Evolutionary conservation across 2,888 invertebrate species (phyloP).

Genomic region (Tenthredo distinguenda): DNA sequence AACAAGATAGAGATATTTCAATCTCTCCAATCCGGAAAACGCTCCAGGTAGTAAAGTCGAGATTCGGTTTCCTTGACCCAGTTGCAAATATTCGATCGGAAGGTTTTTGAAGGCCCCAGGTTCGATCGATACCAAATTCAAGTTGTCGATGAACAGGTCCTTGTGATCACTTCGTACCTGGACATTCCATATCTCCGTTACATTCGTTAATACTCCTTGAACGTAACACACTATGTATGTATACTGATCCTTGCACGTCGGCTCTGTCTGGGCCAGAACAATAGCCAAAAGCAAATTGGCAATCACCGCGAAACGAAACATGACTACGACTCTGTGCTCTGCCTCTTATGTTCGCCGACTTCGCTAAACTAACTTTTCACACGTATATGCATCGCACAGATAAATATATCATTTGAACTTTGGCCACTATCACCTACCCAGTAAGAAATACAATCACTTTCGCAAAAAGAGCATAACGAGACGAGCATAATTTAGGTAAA

Average conservation of each 20-base stretch:
- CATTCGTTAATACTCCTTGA: background rate
- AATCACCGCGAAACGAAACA: background rate
- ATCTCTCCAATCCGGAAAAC: background rate
- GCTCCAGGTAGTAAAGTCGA: background rate
- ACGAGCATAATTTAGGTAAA: too few relatives aligned
- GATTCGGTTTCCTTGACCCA: background rate
- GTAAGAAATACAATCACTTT: too few relatives aligned
- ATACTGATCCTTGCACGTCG: background rate
- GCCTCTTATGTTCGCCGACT: background rate
- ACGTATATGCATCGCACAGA: background rate
- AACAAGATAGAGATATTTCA: background rate
- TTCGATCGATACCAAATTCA: slow-evolving; percentile 16
- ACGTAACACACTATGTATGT: background rate
- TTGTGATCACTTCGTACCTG: background rate
- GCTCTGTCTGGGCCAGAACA: background rate
- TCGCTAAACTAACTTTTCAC: background rate
- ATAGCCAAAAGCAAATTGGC: background rate
- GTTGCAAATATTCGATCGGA: background rate
- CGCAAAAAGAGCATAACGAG: too few relatives aligned
- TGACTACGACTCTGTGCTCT: background rate
- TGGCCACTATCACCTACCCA: slow-evolving; percentile 62
- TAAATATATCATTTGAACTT: background rate
- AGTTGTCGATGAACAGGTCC: background rate
- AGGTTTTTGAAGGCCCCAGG: slow-evolving; percentile 29
- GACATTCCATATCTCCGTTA: background rate